phyloP scores from a whole-genome alignment of 2,113 vertebrate genomes.

The Dolichotis patagonum region DNA sequence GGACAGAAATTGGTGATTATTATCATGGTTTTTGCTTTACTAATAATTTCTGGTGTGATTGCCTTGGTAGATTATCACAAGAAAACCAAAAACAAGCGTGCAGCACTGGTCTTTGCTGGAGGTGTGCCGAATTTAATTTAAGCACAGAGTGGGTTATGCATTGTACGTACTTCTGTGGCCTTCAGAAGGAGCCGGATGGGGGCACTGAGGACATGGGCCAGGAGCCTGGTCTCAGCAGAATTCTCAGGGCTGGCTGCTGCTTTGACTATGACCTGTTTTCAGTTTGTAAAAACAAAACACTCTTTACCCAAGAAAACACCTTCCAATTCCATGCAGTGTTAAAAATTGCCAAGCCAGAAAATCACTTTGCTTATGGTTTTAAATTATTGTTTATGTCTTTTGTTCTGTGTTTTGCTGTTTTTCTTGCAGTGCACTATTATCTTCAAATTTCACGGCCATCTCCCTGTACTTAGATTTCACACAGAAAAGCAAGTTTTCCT shows the following conservation, averaged over 20 bases:
- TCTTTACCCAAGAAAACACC: conserved; percentile 23
- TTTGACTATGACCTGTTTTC: conserved; percentile 30
- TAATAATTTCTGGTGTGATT: not conserved
- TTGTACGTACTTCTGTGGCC: not conserved
- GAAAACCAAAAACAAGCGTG: not conserved
- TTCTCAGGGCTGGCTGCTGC: not conserved
- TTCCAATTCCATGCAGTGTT: conserved; percentile 8
- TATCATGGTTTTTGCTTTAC: not conserved
- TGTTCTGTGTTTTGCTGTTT: conserved; percentile 46
- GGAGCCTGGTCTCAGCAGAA: not conserved
- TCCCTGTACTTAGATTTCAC: conserved; percentile 47
- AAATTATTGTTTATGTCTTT: conserved; percentile 60
- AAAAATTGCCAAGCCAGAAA: conserved; percentile 54
- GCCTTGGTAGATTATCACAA: not conserved
- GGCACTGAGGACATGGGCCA: not conserved
- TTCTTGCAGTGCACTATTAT: not conserved
- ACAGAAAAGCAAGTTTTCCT: conserved; percentile 53
- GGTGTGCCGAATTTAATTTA: conserved; percentile 15
- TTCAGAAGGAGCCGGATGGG: not conserved
- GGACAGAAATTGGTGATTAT: not conserved
- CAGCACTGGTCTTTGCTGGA: not conserved
- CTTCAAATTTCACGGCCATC: conserved; percentile 51
- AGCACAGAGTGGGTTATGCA: not conserved
- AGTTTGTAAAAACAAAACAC: conserved; percentile 64
- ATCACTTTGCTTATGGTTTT: conserved; percentile 62